These are phyloP conservation scores for Cichladusa arquata DNA, from an alignment of 2,113 vertebrate genomes.

Conservation along the genomic window DNA sequence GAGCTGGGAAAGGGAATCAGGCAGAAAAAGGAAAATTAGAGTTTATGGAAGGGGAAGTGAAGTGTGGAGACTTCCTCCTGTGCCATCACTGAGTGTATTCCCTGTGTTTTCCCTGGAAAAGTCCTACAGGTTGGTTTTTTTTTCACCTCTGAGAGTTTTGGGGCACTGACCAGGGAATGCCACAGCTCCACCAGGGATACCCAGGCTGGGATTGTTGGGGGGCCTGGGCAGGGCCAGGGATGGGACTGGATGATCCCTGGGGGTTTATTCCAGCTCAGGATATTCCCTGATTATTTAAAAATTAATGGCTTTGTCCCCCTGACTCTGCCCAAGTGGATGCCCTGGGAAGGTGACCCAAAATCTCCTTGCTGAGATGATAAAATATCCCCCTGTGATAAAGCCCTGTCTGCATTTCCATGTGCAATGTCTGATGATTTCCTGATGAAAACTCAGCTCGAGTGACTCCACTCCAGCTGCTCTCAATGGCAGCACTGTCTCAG, in stretches of 20 bases:
- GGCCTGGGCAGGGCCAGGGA: background rate
- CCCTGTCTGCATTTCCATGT: conserved; percentile 34
- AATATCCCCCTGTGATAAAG: background rate
- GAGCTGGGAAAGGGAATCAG: background rate
- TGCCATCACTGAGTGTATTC: background rate
- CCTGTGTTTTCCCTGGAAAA: background rate
- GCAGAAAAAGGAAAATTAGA: background rate
- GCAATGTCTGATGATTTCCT: background rate
- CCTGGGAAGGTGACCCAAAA: conserved; percentile 27
- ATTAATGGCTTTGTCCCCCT: background rate
- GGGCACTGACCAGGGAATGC: background rate
- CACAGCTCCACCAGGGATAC: background rate
- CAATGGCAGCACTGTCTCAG: background rate
- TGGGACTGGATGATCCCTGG: background rate
- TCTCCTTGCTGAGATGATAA: background rate
- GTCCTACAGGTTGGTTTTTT: background rate
- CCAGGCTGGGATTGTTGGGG: background rate
- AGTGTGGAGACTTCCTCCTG: background rate
- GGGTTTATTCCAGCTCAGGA: background rate
- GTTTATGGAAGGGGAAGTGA: background rate
- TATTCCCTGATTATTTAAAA: background rate
- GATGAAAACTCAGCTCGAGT: background rate
- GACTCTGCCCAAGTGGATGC: background rate
- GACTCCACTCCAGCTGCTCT: background rate
- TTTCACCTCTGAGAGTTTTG: background rate